phyloP scores from a whole-genome alignment of 2,797 vertebrate genomes.

The Staurois parvus region DNA sequence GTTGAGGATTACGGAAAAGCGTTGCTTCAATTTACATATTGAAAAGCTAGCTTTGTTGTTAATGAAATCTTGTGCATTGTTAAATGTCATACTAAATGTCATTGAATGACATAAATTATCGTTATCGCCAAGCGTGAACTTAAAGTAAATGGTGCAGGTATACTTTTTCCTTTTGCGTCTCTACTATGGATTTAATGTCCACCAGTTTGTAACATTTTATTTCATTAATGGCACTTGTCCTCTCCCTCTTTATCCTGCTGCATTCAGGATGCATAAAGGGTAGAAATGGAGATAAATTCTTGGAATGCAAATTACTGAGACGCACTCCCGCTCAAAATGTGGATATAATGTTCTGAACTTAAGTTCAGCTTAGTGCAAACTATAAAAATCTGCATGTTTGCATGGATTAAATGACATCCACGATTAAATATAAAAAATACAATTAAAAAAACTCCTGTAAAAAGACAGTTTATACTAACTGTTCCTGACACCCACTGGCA shows the following conservation, averaged over 20 bases:
- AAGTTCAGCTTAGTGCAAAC: no score
- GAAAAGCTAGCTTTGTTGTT: conserved; percentile 49
- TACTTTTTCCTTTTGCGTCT: conserved; percentile 8
- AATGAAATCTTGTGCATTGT: conserved; percentile 42
- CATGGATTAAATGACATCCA: no score
- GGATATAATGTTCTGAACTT: no score
- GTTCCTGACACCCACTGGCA: no score
- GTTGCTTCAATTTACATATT: conserved; percentile 50
- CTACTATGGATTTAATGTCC: conserved; percentile 17
- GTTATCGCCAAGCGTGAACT: conserved; percentile 46
- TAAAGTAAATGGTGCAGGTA: conserved; percentile 53
- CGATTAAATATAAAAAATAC: no score
- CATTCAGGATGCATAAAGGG: not conserved
- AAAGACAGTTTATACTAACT: no score
- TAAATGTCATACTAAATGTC: conserved; percentile 63
- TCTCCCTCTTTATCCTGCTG: not conserved
- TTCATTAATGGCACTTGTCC: not conserved
- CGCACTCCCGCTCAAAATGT: no score
- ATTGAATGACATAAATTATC: conserved; percentile 64
- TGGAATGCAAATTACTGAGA: no score
- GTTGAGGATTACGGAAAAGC: conserved; percentile 31
- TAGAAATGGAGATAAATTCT: not conserved
- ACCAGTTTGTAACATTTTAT: conserved; percentile 25
- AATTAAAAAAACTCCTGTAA: no score
- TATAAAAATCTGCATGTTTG: no score